Base-by-base conservation (phyloP, 2,113 vertebrate genomes). In the Ammodytes marinus region DNA sequence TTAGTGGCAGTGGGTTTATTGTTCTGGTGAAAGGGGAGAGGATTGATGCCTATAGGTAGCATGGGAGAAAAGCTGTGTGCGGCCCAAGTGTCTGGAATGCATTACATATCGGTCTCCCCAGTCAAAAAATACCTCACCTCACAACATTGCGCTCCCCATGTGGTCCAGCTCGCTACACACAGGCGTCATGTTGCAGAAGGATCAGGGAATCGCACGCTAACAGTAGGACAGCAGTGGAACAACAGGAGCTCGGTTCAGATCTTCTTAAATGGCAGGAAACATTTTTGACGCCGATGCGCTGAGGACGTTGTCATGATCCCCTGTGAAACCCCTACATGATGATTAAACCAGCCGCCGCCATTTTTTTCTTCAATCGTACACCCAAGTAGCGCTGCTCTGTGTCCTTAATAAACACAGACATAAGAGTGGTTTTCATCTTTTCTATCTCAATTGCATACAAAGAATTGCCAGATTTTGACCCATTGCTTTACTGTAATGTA, bases 21-120 rank as follows among this genome's bases (percentile, higher is more conserved):
- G 92, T 95, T 94, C 55, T 90, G 92, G 89, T 65, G 93, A 95
- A 95, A 94, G 84, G 59, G 69, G 93, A 95, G 93, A 95, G 88
- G 93, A 86, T 92, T 95, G 94, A 95, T 94, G 95, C 88, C 75
- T 93, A 90, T 93, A 93, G 93, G 93, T 94, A 94, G 94, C 89
- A 78, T 70, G 74, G 83, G 89, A 71, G 84, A 89, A 27, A 85
- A 89, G 76, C 71, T 37, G 68, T 90, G 88, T 91, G 92, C 87
- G 67, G 88, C 82, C 85, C 46, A 57, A 91, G 70, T 76, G 89
- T 91, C 94, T 95, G 95, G 94, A 96, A 92, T 89, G 86, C 86
- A 95, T 96, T 95, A 95, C 81, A 84, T 80, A 86, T 91, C 84
- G 84, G 79, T 94, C 88, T 89, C 84, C 27, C 78, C 79, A 82